A percentile compares a stretch with the other conserved stretches of the same genome.
Evolutionary conservation across 2,888 invertebrate genomes (phyloP).

Genomic region (Tipula vernalis): DNA sequence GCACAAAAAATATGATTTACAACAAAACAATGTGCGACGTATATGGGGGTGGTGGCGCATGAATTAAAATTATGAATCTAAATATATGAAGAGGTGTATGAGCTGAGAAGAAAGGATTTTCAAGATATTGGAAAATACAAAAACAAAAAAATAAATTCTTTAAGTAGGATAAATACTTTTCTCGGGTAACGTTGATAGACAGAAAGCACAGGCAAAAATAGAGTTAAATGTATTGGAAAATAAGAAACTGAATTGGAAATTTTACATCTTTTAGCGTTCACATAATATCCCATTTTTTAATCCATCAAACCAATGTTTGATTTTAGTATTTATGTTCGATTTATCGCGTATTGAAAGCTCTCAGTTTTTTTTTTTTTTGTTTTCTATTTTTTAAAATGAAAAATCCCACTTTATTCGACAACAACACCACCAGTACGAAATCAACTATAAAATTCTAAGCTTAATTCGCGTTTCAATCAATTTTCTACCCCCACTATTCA

Average conservation of each 20-base stretch:
- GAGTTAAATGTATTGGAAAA: neutral
- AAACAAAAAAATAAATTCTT: neutral
- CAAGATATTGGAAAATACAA: neutral
- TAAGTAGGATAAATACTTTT: neutral
- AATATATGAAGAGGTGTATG: neutral
- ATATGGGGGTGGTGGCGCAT: neutral
- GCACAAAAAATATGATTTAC: neutral
- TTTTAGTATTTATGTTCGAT: neutral
- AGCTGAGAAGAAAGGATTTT: neutral
- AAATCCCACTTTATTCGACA: neutral
- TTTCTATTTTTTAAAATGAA: neutral
- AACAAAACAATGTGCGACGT: neutral
- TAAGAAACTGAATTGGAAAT: neutral
- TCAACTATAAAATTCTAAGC: constrained; percentile 4
- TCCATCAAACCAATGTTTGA: constrained; percentile 4
- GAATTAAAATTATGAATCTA: neutral
- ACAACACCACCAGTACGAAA: neutral
- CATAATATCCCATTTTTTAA: neutral
- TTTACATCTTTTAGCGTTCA: neutral
- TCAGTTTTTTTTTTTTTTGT: neutral
- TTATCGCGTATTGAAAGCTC: neutral
- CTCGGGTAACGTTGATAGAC: neutral
- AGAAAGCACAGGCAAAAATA: neutral
- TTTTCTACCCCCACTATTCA: neutral
- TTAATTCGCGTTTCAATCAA: neutral